Base-by-base conservation (phyloP, 2,888 invertebrate genomes). In the Aleiodes testaceus region DNA sequence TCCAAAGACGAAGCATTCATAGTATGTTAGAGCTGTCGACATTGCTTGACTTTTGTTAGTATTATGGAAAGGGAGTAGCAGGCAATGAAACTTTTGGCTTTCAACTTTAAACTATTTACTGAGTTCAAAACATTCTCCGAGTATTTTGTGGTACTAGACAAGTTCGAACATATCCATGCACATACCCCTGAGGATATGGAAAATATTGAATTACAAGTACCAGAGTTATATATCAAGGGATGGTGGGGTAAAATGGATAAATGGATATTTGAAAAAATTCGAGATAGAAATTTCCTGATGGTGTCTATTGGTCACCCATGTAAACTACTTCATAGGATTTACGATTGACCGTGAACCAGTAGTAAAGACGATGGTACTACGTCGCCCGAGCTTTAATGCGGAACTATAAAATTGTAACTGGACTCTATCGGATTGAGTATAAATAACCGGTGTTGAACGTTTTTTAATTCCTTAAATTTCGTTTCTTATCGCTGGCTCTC, bases 351-450 rank as follows among this genome's bases (percentile, higher is more conserved):
- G 65, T 70, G 74, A 76, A 77, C 72, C 72, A 73, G 72, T 77
- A 79, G 79, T 82, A 82, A 82, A 84, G 79, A 44, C 42, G 74
- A 77, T 80, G 77, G 81, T 81, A 81, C 82, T 81, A 81, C 82
- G 82, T 81, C 78, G 81, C 78, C 79, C 73, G 44, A 22, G 22
- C 45, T 63, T 75, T 77, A 79, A 81, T 78, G 77, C 74, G 73
- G 77, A 77, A 79, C 78, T 77, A 79, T 84, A 84, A 84, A 84
- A 81, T 81, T 79, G 81, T 82, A 84, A 84, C 80, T 81, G 82
- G 83, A 84, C 82, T 80, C 79, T 72, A 71, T 49, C 59, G 72
- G 74, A 73, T 55, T 77, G 79, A 76, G 79, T 76, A 74, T 77
- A 78, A 81, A 79, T 77, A 77, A 78, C 73, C 75, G 53, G 70